Evolutionary conservation across 2,888 invertebrate species (phyloP).

Genomic region (Amiota minor): DNA sequence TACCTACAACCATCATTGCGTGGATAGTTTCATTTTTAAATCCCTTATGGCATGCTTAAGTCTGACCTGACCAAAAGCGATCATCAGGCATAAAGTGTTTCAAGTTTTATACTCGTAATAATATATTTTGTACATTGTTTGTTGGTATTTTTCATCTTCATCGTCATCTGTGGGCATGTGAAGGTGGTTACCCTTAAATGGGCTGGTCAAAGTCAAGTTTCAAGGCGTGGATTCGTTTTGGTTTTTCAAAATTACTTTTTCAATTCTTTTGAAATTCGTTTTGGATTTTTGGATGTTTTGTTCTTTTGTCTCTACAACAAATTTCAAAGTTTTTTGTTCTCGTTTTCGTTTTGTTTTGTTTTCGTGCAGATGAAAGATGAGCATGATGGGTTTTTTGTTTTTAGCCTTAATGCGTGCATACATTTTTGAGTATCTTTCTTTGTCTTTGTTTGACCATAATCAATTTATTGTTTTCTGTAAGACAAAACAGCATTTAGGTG

Average conservation of each 20-base stretch:
- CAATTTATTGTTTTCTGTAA: no score
- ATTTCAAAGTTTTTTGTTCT: no score
- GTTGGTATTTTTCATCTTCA: background rate
- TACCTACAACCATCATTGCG: background rate
- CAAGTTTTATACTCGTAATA: background rate
- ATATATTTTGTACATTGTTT: background rate
- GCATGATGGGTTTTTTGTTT: no score
- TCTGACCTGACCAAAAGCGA: background rate
- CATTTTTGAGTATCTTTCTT: no score
- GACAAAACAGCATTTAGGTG: no score
- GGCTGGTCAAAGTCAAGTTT: slow-evolving; percentile 11
- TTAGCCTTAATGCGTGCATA: no score
- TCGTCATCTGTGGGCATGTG: background rate
- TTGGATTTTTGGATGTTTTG: background rate
- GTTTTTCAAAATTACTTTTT: slow-evolving; percentile 22
- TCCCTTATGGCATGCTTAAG: slow-evolving; percentile 10
- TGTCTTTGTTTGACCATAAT: no score
- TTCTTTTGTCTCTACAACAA: background rate
- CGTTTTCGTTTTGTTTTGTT: no score
- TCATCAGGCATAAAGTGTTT: background rate
- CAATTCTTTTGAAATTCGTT: slow-evolving; percentile 26
- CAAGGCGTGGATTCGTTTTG: slow-evolving; percentile 27
- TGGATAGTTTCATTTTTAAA: background rate
- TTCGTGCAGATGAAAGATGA: no score
- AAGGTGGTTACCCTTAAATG: slow-evolving; percentile 16